Percentiles rank a stretch among this genome's conserved stretches.
These are phyloP conservation scores for Gobius niger DNA, from an alignment of 2,113 vertebrate species.

Conservation along the genomic window DNA sequence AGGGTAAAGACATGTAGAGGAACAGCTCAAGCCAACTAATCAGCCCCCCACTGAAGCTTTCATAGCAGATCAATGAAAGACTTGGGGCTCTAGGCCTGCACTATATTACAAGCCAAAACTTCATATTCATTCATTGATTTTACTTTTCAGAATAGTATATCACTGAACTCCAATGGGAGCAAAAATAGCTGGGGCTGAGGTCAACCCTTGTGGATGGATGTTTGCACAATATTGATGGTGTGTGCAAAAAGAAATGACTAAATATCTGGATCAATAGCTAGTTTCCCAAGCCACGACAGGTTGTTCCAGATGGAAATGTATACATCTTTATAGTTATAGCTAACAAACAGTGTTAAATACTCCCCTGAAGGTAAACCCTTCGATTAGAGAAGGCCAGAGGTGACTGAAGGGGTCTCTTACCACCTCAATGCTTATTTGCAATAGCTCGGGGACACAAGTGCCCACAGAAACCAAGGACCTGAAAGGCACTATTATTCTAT, in stretches of 20 bases:
- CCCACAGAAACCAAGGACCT: constrained; percentile 57
- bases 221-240: constrained; percentile 95
- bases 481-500: constrained; percentile 49
- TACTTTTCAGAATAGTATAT: constrained; percentile 96
- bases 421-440: constrained; percentile 80
- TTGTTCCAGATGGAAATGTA: constrained; percentile 92
- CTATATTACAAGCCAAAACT: constrained; percentile 93
- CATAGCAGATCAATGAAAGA: constrained; percentile 78
- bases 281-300: constrained; percentile 89
- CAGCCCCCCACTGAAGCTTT: constrained; percentile 66
- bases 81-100: constrained; percentile 79
- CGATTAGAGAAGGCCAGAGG: constrained; percentile 96
- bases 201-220: constrained; percentile 90
- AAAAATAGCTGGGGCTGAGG: constrained; percentile 92
- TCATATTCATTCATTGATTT: constrained; percentile 99
- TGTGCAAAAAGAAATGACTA: constrained; percentile 95
- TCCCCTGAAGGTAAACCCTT: constrained; percentile 96
- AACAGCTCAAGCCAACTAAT: constrained; percentile 74
- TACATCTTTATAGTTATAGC: constrained; percentile 88
- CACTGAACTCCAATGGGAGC: constrained; percentile 96
- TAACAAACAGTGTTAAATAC: constrained; percentile 93
- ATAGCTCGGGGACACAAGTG: constrained; percentile 76
- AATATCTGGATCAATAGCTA: constrained; percentile 99
- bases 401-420: constrained; percentile 81
- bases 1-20: constrained; percentile 65